phyloP scores from a whole-genome alignment of 2,113 vertebrate species.

The Cepphus grylle region DNA sequence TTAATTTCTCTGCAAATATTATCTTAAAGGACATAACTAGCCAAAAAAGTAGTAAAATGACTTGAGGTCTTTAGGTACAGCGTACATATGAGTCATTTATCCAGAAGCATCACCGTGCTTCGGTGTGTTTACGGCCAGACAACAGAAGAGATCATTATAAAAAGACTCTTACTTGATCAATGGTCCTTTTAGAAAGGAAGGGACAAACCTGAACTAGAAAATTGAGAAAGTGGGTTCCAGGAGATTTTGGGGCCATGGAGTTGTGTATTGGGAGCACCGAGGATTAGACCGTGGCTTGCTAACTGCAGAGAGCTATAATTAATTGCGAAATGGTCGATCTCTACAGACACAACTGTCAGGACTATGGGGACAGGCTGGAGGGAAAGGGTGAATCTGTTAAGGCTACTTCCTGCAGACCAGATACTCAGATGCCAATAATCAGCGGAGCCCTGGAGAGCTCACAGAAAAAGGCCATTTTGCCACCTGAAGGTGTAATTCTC shows the following conservation, averaged over 20 bases:
- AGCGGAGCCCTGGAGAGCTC: background rate
- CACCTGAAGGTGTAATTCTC: background rate
- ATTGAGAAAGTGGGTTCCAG: background rate
- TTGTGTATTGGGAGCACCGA: background rate
- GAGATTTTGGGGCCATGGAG: background rate
- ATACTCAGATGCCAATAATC: background rate
- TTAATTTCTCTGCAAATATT: background rate
- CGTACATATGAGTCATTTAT: background rate
- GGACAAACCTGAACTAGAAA: background rate
- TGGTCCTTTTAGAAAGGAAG: background rate
- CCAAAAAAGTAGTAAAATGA: background rate
- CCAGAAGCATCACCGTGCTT: background rate
- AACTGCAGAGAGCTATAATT: background rate
- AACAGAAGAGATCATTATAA: background rate
- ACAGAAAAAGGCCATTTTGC: background rate
- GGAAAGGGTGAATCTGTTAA: background rate
- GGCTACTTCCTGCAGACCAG: background rate
- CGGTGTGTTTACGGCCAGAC: background rate
- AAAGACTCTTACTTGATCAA: background rate
- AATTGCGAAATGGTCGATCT: background rate
- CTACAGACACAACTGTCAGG: background rate
- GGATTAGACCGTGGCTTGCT: background rate
- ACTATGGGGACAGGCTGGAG: background rate
- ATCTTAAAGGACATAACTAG: background rate
- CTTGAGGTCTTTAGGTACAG: background rate